These are phyloP conservation scores for Tachysurus vachellii DNA, from an alignment of 2,113 vertebrate genomes.

Conservation along the genomic window DNA sequence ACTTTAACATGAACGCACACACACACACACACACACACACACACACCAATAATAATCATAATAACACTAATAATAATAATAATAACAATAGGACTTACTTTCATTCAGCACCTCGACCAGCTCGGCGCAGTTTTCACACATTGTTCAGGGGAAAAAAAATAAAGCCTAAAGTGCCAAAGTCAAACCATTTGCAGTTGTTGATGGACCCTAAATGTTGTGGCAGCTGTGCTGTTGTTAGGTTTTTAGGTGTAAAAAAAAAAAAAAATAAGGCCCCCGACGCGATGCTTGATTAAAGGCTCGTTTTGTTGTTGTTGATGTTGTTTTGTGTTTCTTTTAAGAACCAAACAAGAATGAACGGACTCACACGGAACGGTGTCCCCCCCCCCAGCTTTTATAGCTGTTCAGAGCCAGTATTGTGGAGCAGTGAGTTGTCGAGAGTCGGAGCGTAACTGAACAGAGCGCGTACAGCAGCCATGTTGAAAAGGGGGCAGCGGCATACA, in stretches of 20 bases:
- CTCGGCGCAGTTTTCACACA: slow-evolving; percentile 99
- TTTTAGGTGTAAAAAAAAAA: slow-evolving; percentile 7
- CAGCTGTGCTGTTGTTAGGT: slow-evolving; percentile 41
- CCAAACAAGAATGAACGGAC: slow-evolving; percentile 48
- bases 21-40: neutral
- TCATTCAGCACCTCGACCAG: slow-evolving; percentile 98
- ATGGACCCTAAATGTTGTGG: slow-evolving; percentile 70
- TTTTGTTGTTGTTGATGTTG: slow-evolving; percentile 48
- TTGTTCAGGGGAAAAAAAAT: slow-evolving; percentile 75
- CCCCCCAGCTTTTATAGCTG: slow-evolving; percentile 54
- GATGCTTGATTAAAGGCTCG: slow-evolving; percentile 67
- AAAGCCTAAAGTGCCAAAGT: slow-evolving; percentile 66
- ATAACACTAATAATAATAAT: neutral
- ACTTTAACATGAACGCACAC: neutral
- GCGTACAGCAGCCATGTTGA: slow-evolving; percentile 77
- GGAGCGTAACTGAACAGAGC: slow-evolving; percentile 71
- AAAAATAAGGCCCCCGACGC: slow-evolving; percentile 61
- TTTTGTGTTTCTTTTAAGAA: neutral
- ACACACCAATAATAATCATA: neutral
- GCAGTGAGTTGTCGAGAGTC: slow-evolving; percentile 59
- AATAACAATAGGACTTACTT: slow-evolving; percentile 80
- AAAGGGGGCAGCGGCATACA: slow-evolving; percentile 57
- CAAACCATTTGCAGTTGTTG: slow-evolving; percentile 78
- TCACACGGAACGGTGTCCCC: slow-evolving; percentile 42
- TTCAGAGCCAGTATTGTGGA: slow-evolving; percentile 56